Conservation (phyloP, 2,888 invertebrate genomes). For the Patella depressa region DNA sequence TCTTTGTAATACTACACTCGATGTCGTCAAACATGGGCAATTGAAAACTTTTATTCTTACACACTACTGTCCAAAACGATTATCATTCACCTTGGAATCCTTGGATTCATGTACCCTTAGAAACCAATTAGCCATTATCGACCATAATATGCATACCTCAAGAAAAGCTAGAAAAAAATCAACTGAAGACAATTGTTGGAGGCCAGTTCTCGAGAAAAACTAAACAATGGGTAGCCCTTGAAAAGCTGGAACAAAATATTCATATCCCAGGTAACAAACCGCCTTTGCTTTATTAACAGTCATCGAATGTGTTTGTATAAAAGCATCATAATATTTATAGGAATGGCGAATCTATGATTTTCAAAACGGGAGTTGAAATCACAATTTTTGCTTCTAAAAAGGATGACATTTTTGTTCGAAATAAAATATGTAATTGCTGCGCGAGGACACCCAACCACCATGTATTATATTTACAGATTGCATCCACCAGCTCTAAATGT, state of each 20-base stretch:
- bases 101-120: conserved; percentile 9
- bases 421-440: background rate
- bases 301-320: background rate
- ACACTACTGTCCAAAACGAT: conserved; percentile 20
- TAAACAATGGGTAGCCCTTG: conserved; percentile 18
- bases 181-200: background rate
- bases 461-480: background rate
- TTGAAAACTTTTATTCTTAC: conserved; percentile 20
- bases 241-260: background rate
- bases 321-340: background rate
- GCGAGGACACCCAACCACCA: background rate
- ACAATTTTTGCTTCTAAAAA: no score
- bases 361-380: background rate
- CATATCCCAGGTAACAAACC: background rate
- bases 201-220: conserved; percentile 16
- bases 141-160: conserved; percentile 10
- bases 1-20: background rate
- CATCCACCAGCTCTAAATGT: background rate
- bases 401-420: background rate
- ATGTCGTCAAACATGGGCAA: conserved; percentile 9
- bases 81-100: conserved; percentile 8
- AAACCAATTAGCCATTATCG: conserved; percentile 16
- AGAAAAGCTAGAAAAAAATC: background rate
- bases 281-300: no score
- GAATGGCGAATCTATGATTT: background rate